Conservation (phyloP, 2,888 invertebrate genomes). For the Polymixis lichenea region DNA sequence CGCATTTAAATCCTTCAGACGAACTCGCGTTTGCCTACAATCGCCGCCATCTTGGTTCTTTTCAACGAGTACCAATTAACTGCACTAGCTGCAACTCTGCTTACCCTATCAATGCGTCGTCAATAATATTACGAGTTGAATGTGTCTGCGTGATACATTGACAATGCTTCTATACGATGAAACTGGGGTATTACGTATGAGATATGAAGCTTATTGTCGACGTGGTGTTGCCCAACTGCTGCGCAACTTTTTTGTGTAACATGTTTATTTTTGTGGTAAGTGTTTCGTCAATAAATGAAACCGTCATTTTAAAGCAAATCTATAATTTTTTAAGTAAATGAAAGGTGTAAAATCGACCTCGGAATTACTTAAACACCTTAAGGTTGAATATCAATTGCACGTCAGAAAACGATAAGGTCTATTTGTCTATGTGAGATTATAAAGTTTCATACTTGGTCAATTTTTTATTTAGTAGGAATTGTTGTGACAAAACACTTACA, state of each 20-base stretch:
- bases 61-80: slow-evolving; percentile 40
- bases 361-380: too few relatives aligned
- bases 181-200: slow-evolving; percentile 11
- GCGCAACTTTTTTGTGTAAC: not conserved
- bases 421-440: too few relatives aligned
- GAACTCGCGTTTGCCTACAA: not conserved
- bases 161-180: slow-evolving; percentile 25
- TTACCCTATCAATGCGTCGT: slow-evolving; percentile 35
- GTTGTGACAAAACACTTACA: too few relatives aligned
- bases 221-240: not conserved
- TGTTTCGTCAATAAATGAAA: not conserved
- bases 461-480: too few relatives aligned
- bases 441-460: too few relatives aligned
- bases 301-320: too few relatives aligned
- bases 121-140: slow-evolving; percentile 35
- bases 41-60: slow-evolving; percentile 24
- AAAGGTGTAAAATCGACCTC: too few relatives aligned
- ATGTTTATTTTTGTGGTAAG: not conserved
- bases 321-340: too few relatives aligned
- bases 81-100: slow-evolving; percentile 21
- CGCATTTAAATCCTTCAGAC: not conserved
- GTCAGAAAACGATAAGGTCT: too few relatives aligned
- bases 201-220: not conserved
- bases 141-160: slow-evolving; percentile 25
- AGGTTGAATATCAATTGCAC: too few relatives aligned